phyloP scores from a whole-genome alignment of 2,113 vertebrate species.

The Phyllostomus discolor region DNA sequence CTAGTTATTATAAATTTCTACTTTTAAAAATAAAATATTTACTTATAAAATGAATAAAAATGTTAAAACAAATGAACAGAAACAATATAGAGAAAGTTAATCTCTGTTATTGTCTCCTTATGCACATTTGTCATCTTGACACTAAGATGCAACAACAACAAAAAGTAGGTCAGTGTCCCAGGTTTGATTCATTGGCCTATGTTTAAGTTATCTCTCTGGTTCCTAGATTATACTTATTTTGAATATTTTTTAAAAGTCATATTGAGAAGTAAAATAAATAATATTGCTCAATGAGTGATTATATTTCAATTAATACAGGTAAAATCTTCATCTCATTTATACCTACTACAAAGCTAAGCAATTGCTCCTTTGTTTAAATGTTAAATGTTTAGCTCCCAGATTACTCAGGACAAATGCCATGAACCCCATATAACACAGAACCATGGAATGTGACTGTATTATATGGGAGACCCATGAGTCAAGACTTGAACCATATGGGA shows the following conservation, averaged over 20 bases:
- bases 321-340: neutral
- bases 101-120: neutral
- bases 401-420: neutral
- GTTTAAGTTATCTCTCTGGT: neutral
- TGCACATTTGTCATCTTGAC: neutral
- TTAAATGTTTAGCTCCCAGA: neutral
- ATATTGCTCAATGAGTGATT: neutral
- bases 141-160: neutral
- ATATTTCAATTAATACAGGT: neutral
- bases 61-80: neutral
- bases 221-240: neutral
- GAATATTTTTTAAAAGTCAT: neutral
- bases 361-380: neutral
- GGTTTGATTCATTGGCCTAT: neutral
- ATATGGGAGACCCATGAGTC: neutral
- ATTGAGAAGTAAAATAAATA: neutral
- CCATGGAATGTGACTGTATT: neutral
- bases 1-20: neutral
- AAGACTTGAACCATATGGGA: neutral
- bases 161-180: neutral
- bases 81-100: neutral
- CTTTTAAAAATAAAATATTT: neutral
- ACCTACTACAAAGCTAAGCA: neutral
- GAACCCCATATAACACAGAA: accelerated
- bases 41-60: neutral